These are phyloP conservation scores for Tanytarsus gracilentus DNA, from an alignment of 2,888 invertebrate species.

Conservation along the genomic window DNA sequence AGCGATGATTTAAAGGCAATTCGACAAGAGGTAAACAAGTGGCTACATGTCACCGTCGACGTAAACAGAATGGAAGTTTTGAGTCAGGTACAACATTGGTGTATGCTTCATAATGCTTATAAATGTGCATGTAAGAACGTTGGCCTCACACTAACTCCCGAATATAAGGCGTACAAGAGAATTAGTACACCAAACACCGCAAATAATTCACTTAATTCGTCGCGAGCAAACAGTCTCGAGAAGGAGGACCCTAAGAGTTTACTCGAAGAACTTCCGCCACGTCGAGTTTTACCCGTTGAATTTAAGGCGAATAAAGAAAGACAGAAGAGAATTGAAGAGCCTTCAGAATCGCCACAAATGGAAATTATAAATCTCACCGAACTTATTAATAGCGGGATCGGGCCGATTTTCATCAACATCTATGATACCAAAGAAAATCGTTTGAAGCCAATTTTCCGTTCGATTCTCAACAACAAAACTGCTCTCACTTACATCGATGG, in stretches of 20 bases:
- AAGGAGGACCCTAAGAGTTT: too few species aligned
- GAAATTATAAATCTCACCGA: slow-evolving; percentile 15
- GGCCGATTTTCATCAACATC: slow-evolving; percentile 20
- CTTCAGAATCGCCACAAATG: background rate
- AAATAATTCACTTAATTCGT: background rate
- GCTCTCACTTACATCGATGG: slow-evolving; percentile 7
- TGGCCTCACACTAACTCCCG: too few species aligned
- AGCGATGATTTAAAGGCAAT: slow-evolving; percentile 33
- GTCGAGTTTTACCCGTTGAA: slow-evolving; percentile 8
- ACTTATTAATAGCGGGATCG: slow-evolving; percentile 7
- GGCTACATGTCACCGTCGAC: slow-evolving; percentile 37
- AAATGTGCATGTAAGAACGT: slow-evolving; percentile 52
- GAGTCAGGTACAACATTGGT: slow-evolving; percentile 51
- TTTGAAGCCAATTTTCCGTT: slow-evolving; percentile 1
- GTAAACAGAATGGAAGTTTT: slow-evolving; percentile 37
- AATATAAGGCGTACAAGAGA: too few species aligned
- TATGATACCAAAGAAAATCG: slow-evolving; percentile 1
- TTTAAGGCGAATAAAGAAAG: background rate
- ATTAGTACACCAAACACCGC: too few species aligned
- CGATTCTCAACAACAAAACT: slow-evolving; percentile 11
- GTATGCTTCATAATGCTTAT: slow-evolving; percentile 56
- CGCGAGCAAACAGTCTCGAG: background rate
- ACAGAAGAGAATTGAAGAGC: background rate
- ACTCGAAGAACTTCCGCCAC: too few species aligned
- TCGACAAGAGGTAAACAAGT: slow-evolving; percentile 1